phyloP scores from a whole-genome alignment of 2,113 vertebrate genomes.

The Heterochromis multidens region DNA sequence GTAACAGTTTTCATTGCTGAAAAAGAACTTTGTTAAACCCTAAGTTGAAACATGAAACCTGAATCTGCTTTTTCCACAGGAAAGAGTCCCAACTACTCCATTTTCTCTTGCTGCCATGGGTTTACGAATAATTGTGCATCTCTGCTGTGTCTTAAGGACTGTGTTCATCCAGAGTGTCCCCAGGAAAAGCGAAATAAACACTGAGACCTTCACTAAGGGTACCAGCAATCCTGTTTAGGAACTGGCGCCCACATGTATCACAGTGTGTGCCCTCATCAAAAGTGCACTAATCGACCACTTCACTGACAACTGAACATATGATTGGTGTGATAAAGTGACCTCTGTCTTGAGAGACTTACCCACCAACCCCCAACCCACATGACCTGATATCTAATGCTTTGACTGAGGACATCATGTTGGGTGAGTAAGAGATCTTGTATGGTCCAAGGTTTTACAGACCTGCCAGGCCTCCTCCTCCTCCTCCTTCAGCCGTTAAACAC shows the following conservation, averaged over 20 bases:
- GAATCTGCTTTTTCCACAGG: not conserved
- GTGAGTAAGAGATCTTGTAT: slow-evolving; percentile 40
- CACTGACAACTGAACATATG: slow-evolving; percentile 22
- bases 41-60: not conserved
- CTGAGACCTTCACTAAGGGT: not conserved
- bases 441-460: slow-evolving; percentile 44
- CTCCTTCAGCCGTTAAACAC: slow-evolving; percentile 49
- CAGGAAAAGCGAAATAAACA: slow-evolving; percentile 17
- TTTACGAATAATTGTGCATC: not conserved
- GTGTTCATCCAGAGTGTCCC: not conserved
- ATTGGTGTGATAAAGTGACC: slow-evolving; percentile 49
- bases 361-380: slow-evolving; percentile 24
- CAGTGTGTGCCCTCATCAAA: not conserved
- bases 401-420: slow-evolving; percentile 56
- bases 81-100: not conserved
- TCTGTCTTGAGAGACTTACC: slow-evolving; percentile 32
- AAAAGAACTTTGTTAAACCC: not conserved
- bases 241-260: not conserved
- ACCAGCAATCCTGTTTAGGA: not conserved
- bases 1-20: not conserved
- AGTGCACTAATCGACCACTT: slow-evolving; percentile 41
- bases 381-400: slow-evolving; percentile 44
- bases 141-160: not conserved
- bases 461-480: not conserved
- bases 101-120: not conserved